Base-by-base conservation (phyloP, 2,888 invertebrate species). In the Drosophila barbarae region DNA sequence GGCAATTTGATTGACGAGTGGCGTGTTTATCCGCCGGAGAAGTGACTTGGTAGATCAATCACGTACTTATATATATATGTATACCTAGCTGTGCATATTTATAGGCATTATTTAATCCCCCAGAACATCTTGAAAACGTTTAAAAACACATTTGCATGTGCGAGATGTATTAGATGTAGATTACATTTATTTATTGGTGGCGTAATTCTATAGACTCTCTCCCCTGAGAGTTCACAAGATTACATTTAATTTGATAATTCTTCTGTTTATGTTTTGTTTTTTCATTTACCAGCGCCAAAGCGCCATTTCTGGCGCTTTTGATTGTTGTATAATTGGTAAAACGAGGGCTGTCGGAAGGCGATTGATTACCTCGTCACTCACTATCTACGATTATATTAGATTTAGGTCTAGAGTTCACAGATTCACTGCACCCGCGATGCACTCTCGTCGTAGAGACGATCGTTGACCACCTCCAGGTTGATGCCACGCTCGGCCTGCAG, bases 401-500 rank as follows among this genome's bases (percentile, higher is more conserved):
- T 13, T 15, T 12, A 13, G 13, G 5, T 42, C 21, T 21, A 18
- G 5, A 30, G 23, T 44, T 41, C 49, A 28, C 28, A 26, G 23
- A 41, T n/a, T 42, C 15, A 54, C 21, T 47, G 28, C 5, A 12
- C 23, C 12, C 5, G 15, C 7, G 12, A 9, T 3, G 38, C 61
- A 18, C 63, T 60, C 12, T 63, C 34, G 26, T 86, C 77, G 51
- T 84, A 87, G 0, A 87, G 71, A 13, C 65, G 70, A 76, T 89
- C 89, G 32, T 86, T 76, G 0, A 87, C 76, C 15, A 89, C 51
- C 34, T 87, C 84, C 26, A 87, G 72, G 34, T 79, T 70, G 32
- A 89, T 72, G 2, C 87, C 87, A 1, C 64, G 61, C 4, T 76
- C 63, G 5, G 82, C 66, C 58, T 87, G 85, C 4, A 89, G 64